Conservation (phyloP, 2,888 invertebrate genomes). For the Temnothorax rugatulus region DNA sequence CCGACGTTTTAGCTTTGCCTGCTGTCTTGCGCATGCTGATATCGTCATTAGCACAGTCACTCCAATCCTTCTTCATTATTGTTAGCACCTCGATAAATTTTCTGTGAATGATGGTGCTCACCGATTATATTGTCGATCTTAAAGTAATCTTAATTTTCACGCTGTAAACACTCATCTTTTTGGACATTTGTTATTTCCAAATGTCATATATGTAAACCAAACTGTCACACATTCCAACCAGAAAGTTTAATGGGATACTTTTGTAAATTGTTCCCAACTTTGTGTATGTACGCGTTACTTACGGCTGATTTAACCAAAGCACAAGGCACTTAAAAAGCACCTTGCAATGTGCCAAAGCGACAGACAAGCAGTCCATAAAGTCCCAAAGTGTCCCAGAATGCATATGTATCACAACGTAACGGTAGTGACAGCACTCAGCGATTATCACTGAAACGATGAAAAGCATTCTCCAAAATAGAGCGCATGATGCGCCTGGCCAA, state of each 20-base stretch:
- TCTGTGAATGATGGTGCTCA: not conserved
- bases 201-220: not conserved
- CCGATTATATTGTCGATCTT: not conserved
- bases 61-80: constrained; percentile 13
- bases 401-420: constrained; percentile 11
- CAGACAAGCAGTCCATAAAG: not conserved
- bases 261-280: not conserved
- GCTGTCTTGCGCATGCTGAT: not conserved
- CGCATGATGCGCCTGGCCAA: constrained; percentile 14
- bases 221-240: not conserved
- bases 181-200: not conserved
- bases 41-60: not conserved
- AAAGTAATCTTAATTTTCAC: not conserved
- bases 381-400: not conserved
- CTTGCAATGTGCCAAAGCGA: not conserved
- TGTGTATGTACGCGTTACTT: not conserved
- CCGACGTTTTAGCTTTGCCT: constrained; percentile 14
- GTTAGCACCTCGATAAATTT: constrained; percentile 10
- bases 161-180: not conserved
- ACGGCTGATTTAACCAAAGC: constrained; percentile 43
- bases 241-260: not conserved
- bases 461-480: not conserved
- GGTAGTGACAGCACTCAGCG: not conserved
- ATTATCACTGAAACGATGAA: not conserved
- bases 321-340: constrained; percentile 9